Evolutionary conservation across 2,113 vertebrate species (phyloP).

Genomic region (Oryzias javanicus): DNA sequence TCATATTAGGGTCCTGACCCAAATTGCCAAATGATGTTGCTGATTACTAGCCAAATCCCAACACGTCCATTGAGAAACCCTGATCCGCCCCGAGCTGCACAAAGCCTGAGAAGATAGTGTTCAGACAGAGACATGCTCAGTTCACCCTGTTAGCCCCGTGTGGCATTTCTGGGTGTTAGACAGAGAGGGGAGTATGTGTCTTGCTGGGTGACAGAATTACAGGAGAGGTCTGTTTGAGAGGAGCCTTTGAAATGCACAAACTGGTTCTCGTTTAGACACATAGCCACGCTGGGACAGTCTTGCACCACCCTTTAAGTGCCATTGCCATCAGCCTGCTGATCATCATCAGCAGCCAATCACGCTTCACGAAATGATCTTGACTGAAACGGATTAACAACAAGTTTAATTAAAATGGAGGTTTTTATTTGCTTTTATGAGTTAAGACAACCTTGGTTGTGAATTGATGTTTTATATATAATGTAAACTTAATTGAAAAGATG

Average conservation of each 20-base stretch:
- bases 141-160: constrained; percentile 60
- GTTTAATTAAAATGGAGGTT: too few species aligned
- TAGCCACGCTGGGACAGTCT: constrained; percentile 25
- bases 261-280: constrained; percentile 35
- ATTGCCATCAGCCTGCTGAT: constrained; percentile 43
- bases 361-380: too few species aligned
- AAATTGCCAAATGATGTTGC: constrained; percentile 47
- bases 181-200: constrained; percentile 25
- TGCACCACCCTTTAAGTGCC: constrained; percentile 41
- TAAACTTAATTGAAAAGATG: too few species aligned
- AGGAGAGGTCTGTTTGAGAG: constrained; percentile 60
- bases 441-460: too few species aligned
- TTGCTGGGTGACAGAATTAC: constrained; percentile 61
- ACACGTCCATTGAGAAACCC: constrained; percentile 40
- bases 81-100: neutral
- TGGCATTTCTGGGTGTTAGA: constrained; percentile 21
- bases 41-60: constrained; percentile 53
- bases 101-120: constrained; percentile 57
- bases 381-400: too few species aligned
- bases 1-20: constrained; percentile 59
- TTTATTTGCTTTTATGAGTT: too few species aligned
- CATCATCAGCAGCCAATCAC: too few species aligned
- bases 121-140: constrained; percentile 50
- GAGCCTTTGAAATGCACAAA: constrained; percentile 66
- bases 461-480: too few species aligned